Evolutionary conservation across 2,113 vertebrate species (phyloP), one percentile per base, ranked within the genome.

Genomic region (Petaurus breviceps): DNA sequence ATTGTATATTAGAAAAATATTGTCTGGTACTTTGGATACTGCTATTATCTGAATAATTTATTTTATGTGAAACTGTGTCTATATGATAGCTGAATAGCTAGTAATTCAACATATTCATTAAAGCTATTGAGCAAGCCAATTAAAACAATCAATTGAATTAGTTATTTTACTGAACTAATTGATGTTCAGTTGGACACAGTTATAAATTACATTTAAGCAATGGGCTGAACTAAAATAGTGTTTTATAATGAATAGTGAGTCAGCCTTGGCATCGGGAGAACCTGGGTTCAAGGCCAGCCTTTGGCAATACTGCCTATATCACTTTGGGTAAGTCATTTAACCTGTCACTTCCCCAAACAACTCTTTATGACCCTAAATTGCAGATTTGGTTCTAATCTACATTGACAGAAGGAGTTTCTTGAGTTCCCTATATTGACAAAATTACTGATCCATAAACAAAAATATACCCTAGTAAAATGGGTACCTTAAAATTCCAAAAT

Each of bases 1-100:
- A 91, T 14, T 95, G 11, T 0, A 46, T 49, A 94, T 51, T 92
- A 89, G 92, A 92, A 51, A 12, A 92, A 68, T 53, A 90, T 26
- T 9, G 10, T 52, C 26, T 57, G 50, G 26, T 94, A 51, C 5
- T 92, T 90, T 61, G 54, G 77, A 96, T 91, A 25, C 8, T 93
- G 26, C 68, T 12, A 53, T 1, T 92, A 37, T 92, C 28, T 49
- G 46, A 10, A 50, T 6, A 50, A 11, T 54, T 51, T 57, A 54
- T 94, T 43, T 95, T 77, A 6, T 51, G 11, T 55, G 90, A 96
- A 16, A 7, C n/a, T 91, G 43, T 94, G 0, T 92, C 55, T 95
- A 0, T 8, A 25, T 12, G 55, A 0, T 77, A 5, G 16, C 52
- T 77, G 93, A 94, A 50, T 54, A 92, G 55, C 8, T 23, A 1